Evolutionary conservation across 2,797 vertebrate genomes (phyloP).

Genomic region (Tokudaia muenninki): DNA sequence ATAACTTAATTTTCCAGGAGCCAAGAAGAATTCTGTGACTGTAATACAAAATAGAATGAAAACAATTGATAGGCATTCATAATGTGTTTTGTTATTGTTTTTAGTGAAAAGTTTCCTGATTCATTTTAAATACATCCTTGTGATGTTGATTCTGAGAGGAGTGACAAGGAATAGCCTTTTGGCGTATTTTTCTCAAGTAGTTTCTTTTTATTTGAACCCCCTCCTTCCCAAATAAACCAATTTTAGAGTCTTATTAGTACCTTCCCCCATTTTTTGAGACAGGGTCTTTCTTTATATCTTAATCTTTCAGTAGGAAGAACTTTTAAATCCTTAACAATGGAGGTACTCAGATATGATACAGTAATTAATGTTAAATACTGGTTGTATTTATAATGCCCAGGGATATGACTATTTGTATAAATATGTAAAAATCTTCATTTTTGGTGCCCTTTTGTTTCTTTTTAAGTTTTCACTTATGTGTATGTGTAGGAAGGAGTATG

Average conservation of each 20-base stretch:
- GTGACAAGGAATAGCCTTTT: not conserved
- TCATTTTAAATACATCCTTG: not conserved
- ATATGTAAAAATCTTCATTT: not conserved
- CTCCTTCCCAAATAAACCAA: not conserved
- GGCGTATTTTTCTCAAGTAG: not conserved
- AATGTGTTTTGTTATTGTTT: not conserved
- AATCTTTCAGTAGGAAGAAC: not conserved
- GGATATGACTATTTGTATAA: not conserved
- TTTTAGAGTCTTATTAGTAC: not conserved
- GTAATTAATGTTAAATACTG: not conserved
- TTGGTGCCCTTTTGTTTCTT: not conserved
- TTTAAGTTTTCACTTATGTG: not conserved
- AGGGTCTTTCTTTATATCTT: not conserved
- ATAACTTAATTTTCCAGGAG: not conserved
- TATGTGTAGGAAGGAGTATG: not conserved
- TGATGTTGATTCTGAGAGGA: not conserved
- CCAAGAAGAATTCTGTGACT: not conserved
- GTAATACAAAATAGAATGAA: not conserved
- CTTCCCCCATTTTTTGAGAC: not conserved
- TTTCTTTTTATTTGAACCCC: not conserved
- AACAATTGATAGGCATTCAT: not conserved
- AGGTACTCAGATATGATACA: not conserved
- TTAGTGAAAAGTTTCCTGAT: not conserved
- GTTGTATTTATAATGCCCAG: not conserved
- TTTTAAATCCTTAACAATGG: not conserved